Evolutionary conservation across 2,797 vertebrate genomes (phyloP), one percentile per base, ranked within the genome.

Genomic region (Margarornis squamiger): DNA sequence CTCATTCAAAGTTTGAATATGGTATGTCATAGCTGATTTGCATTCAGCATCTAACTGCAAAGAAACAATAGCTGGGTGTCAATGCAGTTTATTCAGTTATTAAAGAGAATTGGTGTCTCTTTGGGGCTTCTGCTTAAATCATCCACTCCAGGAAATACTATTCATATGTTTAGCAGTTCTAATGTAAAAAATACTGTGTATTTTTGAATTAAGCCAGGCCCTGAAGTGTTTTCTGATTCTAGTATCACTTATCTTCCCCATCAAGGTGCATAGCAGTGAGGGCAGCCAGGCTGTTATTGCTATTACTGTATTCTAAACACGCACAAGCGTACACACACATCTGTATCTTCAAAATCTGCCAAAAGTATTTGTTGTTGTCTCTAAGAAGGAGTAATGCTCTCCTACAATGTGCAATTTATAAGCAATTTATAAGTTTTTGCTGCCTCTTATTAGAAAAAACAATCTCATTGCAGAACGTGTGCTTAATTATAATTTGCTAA

Each of bases 401-500:
- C 55, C 71, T 82, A 45, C 63, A 81, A 77, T 21, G 52, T 83
- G 62, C 65, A 88, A 87, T 94, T 96, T 94, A 79, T 92, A 54
- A 54, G 30, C 30, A 32, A 54, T 54, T 32, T 32, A 61, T 49
- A 71, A 54, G 21, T 21, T 95, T 96, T 94, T 92, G 81, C 93
- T 95, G 86, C 67, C 76, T 80, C 86, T 91, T 93, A 86, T 91
- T 93, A 90, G 71, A 80, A 84, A 95, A 61, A 45, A 90, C 86
- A 22, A 72, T 82, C 88, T 95, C 65, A 39, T 93, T 82, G 84
- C 54, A 83, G 93, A 96, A 86, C 66, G 76, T 79, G 68, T 57
- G 36, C 70, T 91, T 96, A 93, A 97, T 97, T 96, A 88, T 76
- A 89, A 85, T 82, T 87, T 68, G 27, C 77, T 86, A 95, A 94